These are phyloP conservation scores for Heliconius himera DNA, from an alignment of 1,140 invertebrate genomes.

Conservation along the genomic window DNA sequence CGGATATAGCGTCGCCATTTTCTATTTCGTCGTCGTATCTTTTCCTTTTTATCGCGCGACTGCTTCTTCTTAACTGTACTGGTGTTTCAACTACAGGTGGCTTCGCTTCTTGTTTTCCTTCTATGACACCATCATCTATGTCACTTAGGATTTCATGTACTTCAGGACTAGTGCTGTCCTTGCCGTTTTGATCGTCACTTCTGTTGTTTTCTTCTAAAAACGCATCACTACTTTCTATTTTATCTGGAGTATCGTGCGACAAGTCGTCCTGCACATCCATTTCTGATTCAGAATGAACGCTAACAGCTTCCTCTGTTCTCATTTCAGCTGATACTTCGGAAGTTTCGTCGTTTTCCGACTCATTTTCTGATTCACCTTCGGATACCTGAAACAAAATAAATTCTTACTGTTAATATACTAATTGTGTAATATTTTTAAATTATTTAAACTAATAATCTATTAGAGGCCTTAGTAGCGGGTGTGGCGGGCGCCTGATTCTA, in stretches of 20 bases:
- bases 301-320: conserved; percentile 53
- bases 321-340: conserved; percentile 43
- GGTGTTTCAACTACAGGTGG: conserved; percentile 41
- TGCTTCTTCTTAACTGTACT: conserved; percentile 83
- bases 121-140: conserved; percentile 52
- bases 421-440: background rate
- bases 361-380: conserved; percentile 46
- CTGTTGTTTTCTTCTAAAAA: conserved; percentile 48
- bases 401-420: too few species aligned
- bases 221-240: conserved; percentile 48
- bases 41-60: conserved; percentile 85
- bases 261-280: conserved; percentile 48
- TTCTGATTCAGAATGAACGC: conserved; percentile 56
- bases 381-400: conserved; percentile 44
- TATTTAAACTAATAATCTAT: background rate
- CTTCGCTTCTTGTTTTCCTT: conserved; percentile 49
- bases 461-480: background rate
- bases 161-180: conserved; percentile 48
- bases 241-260: conserved; percentile 47
- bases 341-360: conserved; percentile 45
- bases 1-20: conserved; percentile 84
- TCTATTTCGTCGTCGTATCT: conserved; percentile 84
- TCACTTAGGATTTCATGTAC: conserved; percentile 59
- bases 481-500: too few species aligned
- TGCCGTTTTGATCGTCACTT: conserved; percentile 45